phyloP scores from a whole-genome alignment of 1,140 invertebrate genomes.

The Alviniconcha marisindica region DNA sequence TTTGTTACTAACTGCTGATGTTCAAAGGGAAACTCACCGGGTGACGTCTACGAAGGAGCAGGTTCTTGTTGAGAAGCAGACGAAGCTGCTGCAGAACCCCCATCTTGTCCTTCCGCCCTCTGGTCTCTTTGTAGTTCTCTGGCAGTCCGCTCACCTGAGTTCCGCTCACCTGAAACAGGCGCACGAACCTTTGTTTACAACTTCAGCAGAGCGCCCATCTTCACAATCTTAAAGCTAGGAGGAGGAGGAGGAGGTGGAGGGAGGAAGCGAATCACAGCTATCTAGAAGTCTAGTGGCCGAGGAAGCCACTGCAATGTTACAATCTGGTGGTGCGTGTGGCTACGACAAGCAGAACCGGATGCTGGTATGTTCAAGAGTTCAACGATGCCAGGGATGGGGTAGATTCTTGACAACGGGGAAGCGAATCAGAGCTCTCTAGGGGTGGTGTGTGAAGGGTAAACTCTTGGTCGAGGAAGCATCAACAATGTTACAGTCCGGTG shows the following conservation, averaged over 20 bases:
- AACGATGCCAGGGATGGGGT: no score
- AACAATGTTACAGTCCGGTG: no score
- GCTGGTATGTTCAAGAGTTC: no score
- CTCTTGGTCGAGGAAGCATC: no score
- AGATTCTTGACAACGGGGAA: no score
- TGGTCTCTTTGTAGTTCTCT: background rate
- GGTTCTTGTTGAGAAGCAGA: conserved; percentile 61
- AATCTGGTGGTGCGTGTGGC: no score
- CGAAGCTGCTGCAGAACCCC: conserved; percentile 54
- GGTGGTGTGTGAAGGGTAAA: no score
- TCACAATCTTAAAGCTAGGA: background rate
- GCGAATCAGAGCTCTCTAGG: no score
- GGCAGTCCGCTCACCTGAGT: background rate
- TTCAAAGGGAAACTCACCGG: conserved; percentile 50
- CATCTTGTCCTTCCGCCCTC: conserved; percentile 39
- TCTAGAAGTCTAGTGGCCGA: background rate
- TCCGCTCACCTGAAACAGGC: background rate
- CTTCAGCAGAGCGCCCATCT: background rate
- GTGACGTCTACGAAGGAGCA: conserved; percentile 54
- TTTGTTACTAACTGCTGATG: no score
- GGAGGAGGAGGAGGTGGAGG: background rate
- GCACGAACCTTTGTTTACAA: background rate
- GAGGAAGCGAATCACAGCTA: no score
- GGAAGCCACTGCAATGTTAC: background rate
- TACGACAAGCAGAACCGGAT: no score